Evolutionary conservation across 2,888 invertebrate genomes (phyloP), one percentile per base, ranked within the genome.

Genomic region (Brachyptera putata): DNA sequence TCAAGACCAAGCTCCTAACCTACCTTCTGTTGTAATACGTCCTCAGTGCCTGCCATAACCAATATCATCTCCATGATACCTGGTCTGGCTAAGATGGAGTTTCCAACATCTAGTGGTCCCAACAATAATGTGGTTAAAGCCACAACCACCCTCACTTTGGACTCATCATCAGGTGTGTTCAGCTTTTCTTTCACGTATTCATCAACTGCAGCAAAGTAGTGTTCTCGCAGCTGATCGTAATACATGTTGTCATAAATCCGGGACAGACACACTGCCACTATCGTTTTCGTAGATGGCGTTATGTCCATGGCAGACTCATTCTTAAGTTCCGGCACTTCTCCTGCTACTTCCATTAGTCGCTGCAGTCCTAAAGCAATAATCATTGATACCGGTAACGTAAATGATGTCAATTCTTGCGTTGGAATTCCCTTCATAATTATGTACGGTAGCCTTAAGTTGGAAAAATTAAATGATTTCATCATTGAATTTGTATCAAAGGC

Each of bases 51-150:
- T 1, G 98, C 98, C 95, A 99, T 95, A 4, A 91, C 91, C 26
- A 99, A 77, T 74, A 99, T 95, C 90, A 99, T 95, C 74, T 95
- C 91, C 68, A 97, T 80, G 62, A 99, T 90, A 26, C 95, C 95
- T 49, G 76, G 73, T 55, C 71, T 72, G 3, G 88, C 88, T 57
- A 94, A 81, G 57, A 91, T 80, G 66, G 85, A 82, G 70, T 95
- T 95, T 14, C 98, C 99, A 43, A 95, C 89, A 73, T 98, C 97
- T 50, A 95, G 75, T 0, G 98, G 94, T 9, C 98, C 97, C 71
- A 89, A 81, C 3, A 99, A 78, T 58, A 99, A 76, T 3, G 93
- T 87, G 49, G 96, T 94, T 58, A 97, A 86, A 1, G 93, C 87
- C 14, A 93, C 91, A 18, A 87, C 85, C 0, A 91, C 91, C 66